Base-by-base conservation (phyloP, 2,888 invertebrate genomes). In the Ptilodon capucinus region DNA sequence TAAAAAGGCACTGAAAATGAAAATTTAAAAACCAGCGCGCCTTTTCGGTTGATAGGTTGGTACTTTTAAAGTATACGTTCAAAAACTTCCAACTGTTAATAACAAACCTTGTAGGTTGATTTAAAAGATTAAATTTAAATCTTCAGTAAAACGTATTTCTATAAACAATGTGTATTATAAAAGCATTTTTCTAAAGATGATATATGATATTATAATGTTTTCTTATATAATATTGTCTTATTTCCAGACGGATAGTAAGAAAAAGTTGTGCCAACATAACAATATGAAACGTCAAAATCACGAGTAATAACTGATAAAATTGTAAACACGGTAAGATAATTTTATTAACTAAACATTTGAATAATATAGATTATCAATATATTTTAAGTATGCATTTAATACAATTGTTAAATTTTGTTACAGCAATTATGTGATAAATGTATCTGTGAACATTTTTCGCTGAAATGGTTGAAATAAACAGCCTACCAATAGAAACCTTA, bases 401-500 rank as follows among this genome's bases (percentile, higher is more conserved):
- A 19, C 17, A 19, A 11, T 35, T 6, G 4, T 19, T 38, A 19
- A 19, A 4, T 4, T 38, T 14, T 17, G 39, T 46, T 19, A 40
- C 14, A 28, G 25, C 14, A 19, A 25, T 9, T 13, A 21, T 21
- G 9, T 25, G 35, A 40, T n/a, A 35, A 6, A 16, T 7, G 8
- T 38, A 23, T 19, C n/a, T n/a, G 19, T n/a, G 9, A 38, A 19
- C 4, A 16, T 6, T 16, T 9, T 9, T 11, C 17, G 11, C 17
- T 21, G 44, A 23, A 54, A 68, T 69, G 65, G 68, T 66, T 52
- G 65, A 68, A 28, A 68, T 75, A 39, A 57, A 76, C 34, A 64
- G 64, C 44, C 62, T 89, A 21, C 88, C 88, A 2, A 25, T 82
- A 14, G 88, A 89, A 68, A 74, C 76, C n/a, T 74, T 87, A 14